Base-by-base conservation (phyloP, 92 coral and sea anemone species). In the Zoanthus sociatus region DNA sequence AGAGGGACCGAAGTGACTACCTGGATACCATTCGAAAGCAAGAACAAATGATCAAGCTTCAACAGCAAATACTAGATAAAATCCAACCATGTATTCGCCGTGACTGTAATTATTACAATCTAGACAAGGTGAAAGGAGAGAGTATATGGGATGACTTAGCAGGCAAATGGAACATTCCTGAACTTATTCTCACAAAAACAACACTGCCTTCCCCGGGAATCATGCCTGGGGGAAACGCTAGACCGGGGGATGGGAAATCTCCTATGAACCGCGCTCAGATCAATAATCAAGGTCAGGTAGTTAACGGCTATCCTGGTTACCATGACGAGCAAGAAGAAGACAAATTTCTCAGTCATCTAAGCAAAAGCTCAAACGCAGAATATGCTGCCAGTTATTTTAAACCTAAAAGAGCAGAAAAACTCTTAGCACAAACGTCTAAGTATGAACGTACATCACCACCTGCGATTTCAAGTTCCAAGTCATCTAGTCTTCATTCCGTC, bases 11-110 rank as follows among this genome's bases (percentile, higher is more conserved):
- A 16, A 94, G 90, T 68, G 98, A 95, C 84, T 95, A 95, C 85
- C 86, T 95, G 21, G 99, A 93, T 61, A 92, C 97, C 50, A 95
- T 95, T 33, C 95, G 99, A 5, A 95, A 89, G 79, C 98, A 95
- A 53, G 99, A 96, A 74, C 98, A 95, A 46, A 93, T 82, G 94
- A 58, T 92, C 26, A 94, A 93, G 78, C 91, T 95, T 37, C 99
- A 96, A 71, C 98, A 96, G 53, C 98, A 93, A 82, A 83, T 96
- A 9, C 63, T 96, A 37, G 99, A 96, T 78, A 94, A 94, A 77
- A 92, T 96, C n/a, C 99, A 96, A 88, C 99, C 99, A 8, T 93
- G 98, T 69, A 93, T 96, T 30, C 95, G 98, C 0, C 95, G 99
- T 13, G 99, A 96, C 78, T 96, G 99, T 79, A 96, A 96, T 68